Evolutionary conservation across 2,888 invertebrate species (phyloP).

Genomic region (Tuta absoluta): DNA sequence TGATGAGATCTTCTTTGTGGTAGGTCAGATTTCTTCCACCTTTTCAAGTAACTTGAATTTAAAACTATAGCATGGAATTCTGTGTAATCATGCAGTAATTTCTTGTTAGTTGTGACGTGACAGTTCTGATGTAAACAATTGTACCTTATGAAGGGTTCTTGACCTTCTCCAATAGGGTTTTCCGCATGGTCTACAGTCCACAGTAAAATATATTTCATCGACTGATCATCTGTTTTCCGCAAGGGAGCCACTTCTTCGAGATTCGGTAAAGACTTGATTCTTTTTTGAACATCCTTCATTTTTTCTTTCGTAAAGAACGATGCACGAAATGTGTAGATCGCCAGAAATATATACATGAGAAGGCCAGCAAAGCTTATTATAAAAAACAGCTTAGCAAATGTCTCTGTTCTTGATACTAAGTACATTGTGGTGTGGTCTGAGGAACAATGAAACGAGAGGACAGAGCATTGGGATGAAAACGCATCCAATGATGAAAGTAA

Average conservation of each 20-base stretch:
- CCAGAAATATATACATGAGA: slow-evolving; percentile 56
- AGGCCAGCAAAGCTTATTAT: slow-evolving; percentile 60
- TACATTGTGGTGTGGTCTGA: slow-evolving; percentile 48
- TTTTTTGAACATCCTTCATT: slow-evolving; percentile 38
- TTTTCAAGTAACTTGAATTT: slow-evolving; percentile 45
- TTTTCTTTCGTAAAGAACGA: slow-evolving; percentile 46
- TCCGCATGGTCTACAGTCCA: slow-evolving; percentile 47
- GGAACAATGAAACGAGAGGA: slow-evolving; percentile 42
- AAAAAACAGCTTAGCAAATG: slow-evolving; percentile 65
- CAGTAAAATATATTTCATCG: slow-evolving; percentile 59
- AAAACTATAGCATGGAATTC: slow-evolving; percentile 66
- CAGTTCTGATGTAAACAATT: slow-evolving; percentile 60
- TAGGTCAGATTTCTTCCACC: slow-evolving; percentile 41
- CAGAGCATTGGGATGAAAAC: slow-evolving; percentile 48
- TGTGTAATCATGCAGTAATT: slow-evolving; percentile 46
- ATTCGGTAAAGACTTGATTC: slow-evolving; percentile 30
- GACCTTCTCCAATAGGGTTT: slow-evolving; percentile 46
- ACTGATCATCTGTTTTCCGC: slow-evolving; percentile 37
- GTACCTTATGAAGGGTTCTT: slow-evolving; percentile 47
- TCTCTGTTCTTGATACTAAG: slow-evolving; percentile 52
- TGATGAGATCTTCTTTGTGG: slow-evolving; percentile 48
- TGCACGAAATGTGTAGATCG: slow-evolving; percentile 62
- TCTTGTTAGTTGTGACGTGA: slow-evolving; percentile 57
- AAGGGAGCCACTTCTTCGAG: slow-evolving; percentile 22
- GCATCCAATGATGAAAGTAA: slow-evolving; percentile 47